phyloP scores from a whole-genome alignment of 2,113 vertebrate genomes.

The Chaetodon auriga region DNA sequence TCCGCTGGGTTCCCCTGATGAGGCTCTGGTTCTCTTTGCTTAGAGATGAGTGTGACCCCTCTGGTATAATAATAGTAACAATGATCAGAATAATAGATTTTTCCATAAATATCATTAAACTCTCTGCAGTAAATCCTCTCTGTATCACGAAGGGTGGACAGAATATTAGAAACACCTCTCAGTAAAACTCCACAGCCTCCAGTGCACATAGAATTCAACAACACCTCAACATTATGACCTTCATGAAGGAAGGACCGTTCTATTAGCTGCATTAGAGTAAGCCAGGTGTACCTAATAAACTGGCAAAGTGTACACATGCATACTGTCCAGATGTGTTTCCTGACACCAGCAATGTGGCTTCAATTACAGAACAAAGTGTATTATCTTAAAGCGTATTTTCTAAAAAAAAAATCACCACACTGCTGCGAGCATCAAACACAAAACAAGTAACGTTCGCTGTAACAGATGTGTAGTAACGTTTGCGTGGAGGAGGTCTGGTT shows the following conservation, averaged over 20 bases:
- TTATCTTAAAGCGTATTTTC: constrained; percentile 16
- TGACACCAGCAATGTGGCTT: background rate
- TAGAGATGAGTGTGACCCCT: background rate
- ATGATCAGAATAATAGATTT: background rate
- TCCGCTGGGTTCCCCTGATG: background rate
- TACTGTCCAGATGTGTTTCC: too few relatives aligned
- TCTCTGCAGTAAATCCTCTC: too few relatives aligned
- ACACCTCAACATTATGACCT: too few relatives aligned
- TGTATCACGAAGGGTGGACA: too few relatives aligned
- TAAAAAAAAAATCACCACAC: constrained; percentile 7
- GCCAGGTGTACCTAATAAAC: background rate
- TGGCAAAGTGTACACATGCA: background rate
- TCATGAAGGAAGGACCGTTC: too few relatives aligned
- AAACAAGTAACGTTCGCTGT: background rate
- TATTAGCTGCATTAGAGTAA: too few relatives aligned
- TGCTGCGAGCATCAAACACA: background rate
- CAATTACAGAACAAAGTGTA: constrained; percentile 7
- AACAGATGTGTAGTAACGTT: background rate
- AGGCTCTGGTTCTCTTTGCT: background rate
- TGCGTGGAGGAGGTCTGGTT: background rate
- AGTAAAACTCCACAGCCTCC: too few relatives aligned
- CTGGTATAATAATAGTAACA: too few relatives aligned
- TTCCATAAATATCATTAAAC: background rate
- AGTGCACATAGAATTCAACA: too few relatives aligned
- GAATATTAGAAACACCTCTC: background rate